Evolutionary conservation across 2,888 invertebrate genomes (phyloP), one percentile per base, ranked within the genome.

Genomic region (Agrotis ipsilon): DNA sequence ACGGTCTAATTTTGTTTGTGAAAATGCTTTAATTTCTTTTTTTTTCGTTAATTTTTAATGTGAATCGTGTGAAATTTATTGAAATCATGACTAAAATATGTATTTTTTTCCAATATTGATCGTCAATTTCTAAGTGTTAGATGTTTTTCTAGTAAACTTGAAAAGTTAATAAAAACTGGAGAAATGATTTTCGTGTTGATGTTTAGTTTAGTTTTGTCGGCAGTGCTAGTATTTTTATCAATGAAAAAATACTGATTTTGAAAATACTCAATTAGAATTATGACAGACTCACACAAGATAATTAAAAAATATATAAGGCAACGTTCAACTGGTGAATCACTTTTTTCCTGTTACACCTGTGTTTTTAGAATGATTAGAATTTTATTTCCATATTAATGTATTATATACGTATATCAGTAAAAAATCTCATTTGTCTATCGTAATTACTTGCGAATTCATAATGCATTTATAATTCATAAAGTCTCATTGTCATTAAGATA

Each of bases 51-150:
- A 43, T 49, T 61, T 65, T 69, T 59, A 52, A 32, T 66, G 18
- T 65, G 18, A 54, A 45, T 80, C 68, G 71, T 80, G 76, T 82
- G 68, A 49, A 39, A 13, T 51, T 55, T 54, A 64, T 27, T 39
- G 21, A 70, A 72, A 43, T 46, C 32, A 48, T 74, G 58, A 54
- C 24, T 2, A 39, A 39, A 48, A 19, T 52, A 66, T 62, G 9
- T 57, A 59, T 49, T 48, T 16, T n/a, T 84, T 81, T 77, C 4
- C 32, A 60, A 52, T 66, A 66, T 71, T 74, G 19, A 62, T 78
- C 76, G 88, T 86, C 85, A 86, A 86, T 86, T 87, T 86, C 70
- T 86, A 61, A 76, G 75, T 84, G 86, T 88, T 85, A 86, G 81
- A 79, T 87, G 82, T 86, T 86, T 84, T 83, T 82, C 75, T 81